Evolutionary conservation across 2,888 invertebrate genomes (phyloP), one percentile per base, ranked within the genome.

Genomic region (Drosophila cognata): DNA sequence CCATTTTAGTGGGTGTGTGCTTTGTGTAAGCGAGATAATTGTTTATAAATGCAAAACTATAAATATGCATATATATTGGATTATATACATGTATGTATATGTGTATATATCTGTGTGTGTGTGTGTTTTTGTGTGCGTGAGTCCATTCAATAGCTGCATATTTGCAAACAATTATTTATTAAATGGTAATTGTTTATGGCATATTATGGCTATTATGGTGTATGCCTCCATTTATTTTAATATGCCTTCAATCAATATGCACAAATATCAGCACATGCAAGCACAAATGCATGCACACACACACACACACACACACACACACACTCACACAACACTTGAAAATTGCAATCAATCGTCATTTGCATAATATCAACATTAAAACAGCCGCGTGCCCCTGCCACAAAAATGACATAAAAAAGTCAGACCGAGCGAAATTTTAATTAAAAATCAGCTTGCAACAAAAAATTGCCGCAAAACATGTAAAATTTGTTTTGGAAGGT

Each of bases 311-410:
- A 52, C 35, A 31, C 41, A n/a, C 28, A n/a, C 29, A 21, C 7
- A 8, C 16, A 46, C 7, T 21, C 48, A 35, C 2, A 46, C 25
- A 25, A 8, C 16, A 29, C 43, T 36, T 48, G 48, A 53, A 59
- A 71, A 72, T 82, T 85, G 78, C 85, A 84, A 84, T 84, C 85
- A 83, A 83, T 83, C 84, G 85, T 78, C 83, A 85, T 84, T 84
- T 84, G 81, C 83, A 84, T 84, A 84, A 84, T 85, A 84, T 85
- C 74, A 82, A 68, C 82, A 84, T 85, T 80, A 80, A 82, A 81
- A 74, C 67, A 79, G 65, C 79, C 57, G 46, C 75, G 56, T 55
- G 28, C 65, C 53, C 50, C 18, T 43, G 31, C 71, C 74, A 58
- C 52, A 50, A 55, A 41, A 51, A 55, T 8, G 38, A 60, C 18